Conservation (phyloP, 1,140 invertebrate genomes). For the Bilobella aurantiaca region DNA sequence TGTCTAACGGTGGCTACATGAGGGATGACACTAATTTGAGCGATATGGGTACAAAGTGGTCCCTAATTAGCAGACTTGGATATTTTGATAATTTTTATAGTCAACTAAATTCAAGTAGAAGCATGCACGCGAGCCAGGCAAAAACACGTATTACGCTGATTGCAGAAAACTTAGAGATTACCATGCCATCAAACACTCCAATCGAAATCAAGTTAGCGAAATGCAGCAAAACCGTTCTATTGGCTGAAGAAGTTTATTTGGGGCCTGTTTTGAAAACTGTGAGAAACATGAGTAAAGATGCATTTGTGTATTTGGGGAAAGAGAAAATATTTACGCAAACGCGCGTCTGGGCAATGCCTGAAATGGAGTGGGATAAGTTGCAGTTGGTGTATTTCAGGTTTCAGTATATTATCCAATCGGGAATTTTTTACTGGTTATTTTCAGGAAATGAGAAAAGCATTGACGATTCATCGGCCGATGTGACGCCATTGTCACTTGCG, state of each 20-base stretch:
- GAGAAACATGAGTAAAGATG: not conserved
- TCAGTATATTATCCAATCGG: not conserved
- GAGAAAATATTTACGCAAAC: not conserved
- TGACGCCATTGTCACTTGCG: too few species aligned
- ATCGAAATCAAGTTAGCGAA: not conserved
- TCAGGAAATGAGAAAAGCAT: not conserved
- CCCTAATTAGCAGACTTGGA: too few species aligned
- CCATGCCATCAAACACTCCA: too few species aligned
- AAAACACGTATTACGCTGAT: too few species aligned
- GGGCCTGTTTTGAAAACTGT: not conserved
- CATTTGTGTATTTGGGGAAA: not conserved
- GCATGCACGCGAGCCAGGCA: too few species aligned
- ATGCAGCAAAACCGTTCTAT: not conserved
- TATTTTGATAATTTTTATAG: too few species aligned
- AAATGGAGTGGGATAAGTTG: not conserved
- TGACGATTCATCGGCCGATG: too few species aligned
- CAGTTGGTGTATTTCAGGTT: not conserved
- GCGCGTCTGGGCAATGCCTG: not conserved
- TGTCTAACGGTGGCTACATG: too few species aligned
- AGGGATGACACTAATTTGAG: too few species aligned
- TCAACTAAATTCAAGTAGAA: too few species aligned
- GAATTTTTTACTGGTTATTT: not conserved
- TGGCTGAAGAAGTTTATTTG: not conserved
- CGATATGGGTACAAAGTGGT: too few species aligned
- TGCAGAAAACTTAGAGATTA: too few species aligned